A percentile compares a stretch with the other conserved stretches of the same genome.
Conservation (phyloP, 2,888 invertebrate genomes). For the Epinotia demarniana region DNA sequence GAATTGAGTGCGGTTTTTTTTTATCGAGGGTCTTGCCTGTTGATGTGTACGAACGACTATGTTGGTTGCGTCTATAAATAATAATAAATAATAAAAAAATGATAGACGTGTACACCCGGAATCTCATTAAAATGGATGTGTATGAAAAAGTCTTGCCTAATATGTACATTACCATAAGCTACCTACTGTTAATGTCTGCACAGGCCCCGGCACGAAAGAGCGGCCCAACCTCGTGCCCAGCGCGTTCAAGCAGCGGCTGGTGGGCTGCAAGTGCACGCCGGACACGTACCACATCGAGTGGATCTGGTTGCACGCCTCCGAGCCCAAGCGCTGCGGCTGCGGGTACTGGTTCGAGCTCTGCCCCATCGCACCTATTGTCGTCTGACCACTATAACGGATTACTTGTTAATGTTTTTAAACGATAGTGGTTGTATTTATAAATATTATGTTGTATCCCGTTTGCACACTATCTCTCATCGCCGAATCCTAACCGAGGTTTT, state of each 20-base stretch:
- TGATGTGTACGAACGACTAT: no score
- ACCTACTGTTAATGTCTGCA: not conserved
- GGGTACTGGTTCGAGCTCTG: slow-evolving; percentile 79
- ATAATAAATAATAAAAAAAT: no score
- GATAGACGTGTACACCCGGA: no score
- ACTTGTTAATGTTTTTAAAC: not conserved
- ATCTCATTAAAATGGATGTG: not conserved
- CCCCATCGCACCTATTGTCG: slow-evolving; percentile 66
- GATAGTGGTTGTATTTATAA: not conserved
- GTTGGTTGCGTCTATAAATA: no score
- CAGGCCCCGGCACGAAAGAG: slow-evolving; percentile 87
- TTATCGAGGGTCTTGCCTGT: no score
- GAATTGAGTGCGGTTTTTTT: no score
- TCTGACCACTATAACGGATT: not conserved
- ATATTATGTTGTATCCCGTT: not conserved
- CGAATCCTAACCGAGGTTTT: no score
- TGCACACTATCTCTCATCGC: no score
- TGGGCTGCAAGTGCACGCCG: slow-evolving; percentile 91
- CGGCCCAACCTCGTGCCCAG: slow-evolving; percentile 91
- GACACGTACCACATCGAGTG: slow-evolving; percentile 66
- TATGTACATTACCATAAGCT: not conserved
- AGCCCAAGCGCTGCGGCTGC: slow-evolving; percentile 75
- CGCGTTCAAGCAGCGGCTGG: slow-evolving; percentile 85
- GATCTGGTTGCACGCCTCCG: slow-evolving; percentile 72
- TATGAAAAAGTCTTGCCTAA: not conserved